Base-by-base conservation (phyloP, 2,797 vertebrate genomes). In the Helostoma temminkii region DNA sequence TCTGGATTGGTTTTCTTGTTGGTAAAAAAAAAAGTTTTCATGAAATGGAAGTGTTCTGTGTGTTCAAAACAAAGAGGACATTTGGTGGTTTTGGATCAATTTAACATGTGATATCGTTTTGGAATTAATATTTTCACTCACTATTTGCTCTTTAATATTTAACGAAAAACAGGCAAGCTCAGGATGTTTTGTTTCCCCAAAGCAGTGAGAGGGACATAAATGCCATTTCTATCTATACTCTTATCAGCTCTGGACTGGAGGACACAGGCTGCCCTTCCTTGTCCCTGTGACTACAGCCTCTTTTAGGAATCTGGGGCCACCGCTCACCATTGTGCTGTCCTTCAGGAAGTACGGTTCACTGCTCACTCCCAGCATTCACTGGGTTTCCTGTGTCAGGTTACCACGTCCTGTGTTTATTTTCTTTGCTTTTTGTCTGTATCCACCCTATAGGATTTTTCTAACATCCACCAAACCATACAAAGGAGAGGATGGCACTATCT, bases 331-430 rank as follows among this genome's bases (percentile, higher is more conserved):
- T 94, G 93, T 94, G 92, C 93, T 92, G 89, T 92, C 91, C 84
- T 88, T 82, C 93, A 93, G 93, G 93, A 94, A 94, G 88, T 89
- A 64, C 62, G 70, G 90, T 89, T 90, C 85, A 81, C 85, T 65
- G 88, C 90, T 93, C 89, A 92, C 91, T 94, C 93, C 93, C 93
- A 94, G 92, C 91, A 94, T 94, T 94, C 93, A 93, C 78, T 93
- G 88, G 90, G 93, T 94, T 94, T 94, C 93, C 93, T 94, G 93
- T 94, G 93, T 94, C 92, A 94, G 92, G 92, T 93, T 93, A 91
- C 88, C 90, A 92, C 66, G 80, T 94, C 93, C 93, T 93, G 91
- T 94, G 92, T 94, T 94, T 94, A 93, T 94, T 94, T 94, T 94
- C 91, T 93, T 93, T 82, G 82, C 87, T 89, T 91, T 92, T 75